A percentile compares a stretch with the other conserved stretches of the same genome.
These are phyloP conservation scores for Menura novaehollandiae DNA, from an alignment of 2,113 vertebrate genomes.

Conservation along the genomic window DNA sequence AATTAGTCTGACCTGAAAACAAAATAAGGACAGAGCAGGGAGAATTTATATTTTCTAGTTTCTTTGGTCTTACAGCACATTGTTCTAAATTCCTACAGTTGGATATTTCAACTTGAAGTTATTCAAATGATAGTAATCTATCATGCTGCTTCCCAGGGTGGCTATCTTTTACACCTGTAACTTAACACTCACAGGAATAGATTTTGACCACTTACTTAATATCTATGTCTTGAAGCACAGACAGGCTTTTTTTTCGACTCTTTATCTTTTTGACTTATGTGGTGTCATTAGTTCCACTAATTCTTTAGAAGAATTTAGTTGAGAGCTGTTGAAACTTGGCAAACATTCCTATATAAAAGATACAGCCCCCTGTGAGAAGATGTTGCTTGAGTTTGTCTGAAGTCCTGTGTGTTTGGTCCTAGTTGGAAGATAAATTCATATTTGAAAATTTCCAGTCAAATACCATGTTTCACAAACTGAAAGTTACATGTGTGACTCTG, in stretches of 20 bases:
- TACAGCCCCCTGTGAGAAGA: not conserved
- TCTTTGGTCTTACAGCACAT: not conserved
- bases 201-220: not conserved
- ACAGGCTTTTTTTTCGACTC: not conserved
- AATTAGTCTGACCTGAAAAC: not conserved
- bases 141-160: not conserved
- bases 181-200: not conserved
- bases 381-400: not conserved
- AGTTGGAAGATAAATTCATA: not conserved
- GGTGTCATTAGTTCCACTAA: not conserved
- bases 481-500: not conserved
- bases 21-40: not conserved
- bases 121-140: not conserved
- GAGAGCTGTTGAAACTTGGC: not conserved
- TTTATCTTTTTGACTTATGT: not conserved
- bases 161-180: not conserved
- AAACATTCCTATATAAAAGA: not conserved
- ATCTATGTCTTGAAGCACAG: not conserved
- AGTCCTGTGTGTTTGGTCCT: not conserved
- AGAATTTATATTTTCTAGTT: not conserved
- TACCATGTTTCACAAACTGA: not conserved
- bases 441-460: not conserved
- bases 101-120: not conserved
- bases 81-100: not conserved
- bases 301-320: not conserved